These are phyloP conservation scores for Solenopsis invicta DNA, from an alignment of 1,140 invertebrate species.

Conservation along the genomic window DNA sequence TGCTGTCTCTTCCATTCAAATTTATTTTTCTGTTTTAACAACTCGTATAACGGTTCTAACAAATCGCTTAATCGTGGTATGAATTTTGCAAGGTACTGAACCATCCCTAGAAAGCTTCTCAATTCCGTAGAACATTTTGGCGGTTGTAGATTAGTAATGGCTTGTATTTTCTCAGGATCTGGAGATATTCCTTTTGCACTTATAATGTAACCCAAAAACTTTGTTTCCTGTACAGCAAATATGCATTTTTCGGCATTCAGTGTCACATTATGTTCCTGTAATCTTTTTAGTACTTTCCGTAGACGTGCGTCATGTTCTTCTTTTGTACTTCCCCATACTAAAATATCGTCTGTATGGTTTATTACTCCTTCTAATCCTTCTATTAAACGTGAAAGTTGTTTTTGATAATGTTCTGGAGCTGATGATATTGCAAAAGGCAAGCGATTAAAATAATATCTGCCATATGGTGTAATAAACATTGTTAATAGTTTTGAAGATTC, in stretches of 20 bases:
- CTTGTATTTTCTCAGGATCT: slow-evolving; percentile 39
- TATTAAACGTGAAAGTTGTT: background rate
- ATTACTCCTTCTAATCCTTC: background rate
- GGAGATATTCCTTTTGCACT: slow-evolving; percentile 16
- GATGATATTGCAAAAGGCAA: background rate
- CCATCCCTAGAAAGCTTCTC: slow-evolving; percentile 56
- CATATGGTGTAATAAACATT: background rate
- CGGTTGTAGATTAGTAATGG: slow-evolving; percentile 54
- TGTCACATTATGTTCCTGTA: background rate
- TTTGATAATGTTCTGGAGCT: slow-evolving; percentile 2
- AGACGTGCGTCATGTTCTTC: background rate
- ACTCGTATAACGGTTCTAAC: slow-evolving; percentile 1
- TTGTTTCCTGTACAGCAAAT: slow-evolving; percentile 13
- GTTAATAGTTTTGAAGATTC: background rate
- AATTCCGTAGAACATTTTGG: slow-evolving; percentile 44
- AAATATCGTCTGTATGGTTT: background rate
- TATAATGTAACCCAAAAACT: slow-evolving; percentile 40
- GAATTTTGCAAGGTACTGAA: slow-evolving; percentile 56
- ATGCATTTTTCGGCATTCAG: slow-evolving; percentile 15
- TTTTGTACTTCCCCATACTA: background rate
- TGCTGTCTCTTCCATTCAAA: slow-evolving; percentile 13
- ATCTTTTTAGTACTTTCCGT: background rate
- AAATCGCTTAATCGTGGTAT: slow-evolving; percentile 41
- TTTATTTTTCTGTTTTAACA: slow-evolving; percentile 9
- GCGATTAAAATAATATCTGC: background rate